Percentiles rank a stretch among this genome's conserved stretches.
These are phyloP conservation scores for Malurus elegans DNA, from an alignment of 2,113 vertebrate species.

Conservation along the genomic window DNA sequence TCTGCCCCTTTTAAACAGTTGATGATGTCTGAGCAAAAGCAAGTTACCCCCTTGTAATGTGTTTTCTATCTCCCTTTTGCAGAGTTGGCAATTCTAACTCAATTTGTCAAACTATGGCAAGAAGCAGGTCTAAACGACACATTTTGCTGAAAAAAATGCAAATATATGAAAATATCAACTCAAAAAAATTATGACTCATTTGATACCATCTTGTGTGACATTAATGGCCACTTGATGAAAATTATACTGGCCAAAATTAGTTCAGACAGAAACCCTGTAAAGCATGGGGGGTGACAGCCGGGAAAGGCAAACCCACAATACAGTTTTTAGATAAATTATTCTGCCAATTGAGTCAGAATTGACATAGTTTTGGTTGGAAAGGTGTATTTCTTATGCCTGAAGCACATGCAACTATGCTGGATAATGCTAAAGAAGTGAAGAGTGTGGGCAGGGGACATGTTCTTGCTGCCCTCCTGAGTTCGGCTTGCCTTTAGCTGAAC, in stretches of 20 bases:
- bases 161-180: neutral
- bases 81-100: neutral
- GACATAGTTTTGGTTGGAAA: neutral
- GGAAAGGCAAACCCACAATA: neutral
- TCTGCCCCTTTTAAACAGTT: neutral
- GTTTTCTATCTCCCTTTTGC: neutral
- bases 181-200: neutral
- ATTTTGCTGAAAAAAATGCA: neutral
- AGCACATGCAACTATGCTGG: neutral
- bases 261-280: neutral
- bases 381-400: neutral
- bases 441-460: neutral
- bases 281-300: accelerated
- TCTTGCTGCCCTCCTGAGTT: neutral
- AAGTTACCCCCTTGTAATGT: neutral
- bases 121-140: neutral
- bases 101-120: neutral
- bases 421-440: neutral
- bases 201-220: neutral
- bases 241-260: neutral
- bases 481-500: neutral
- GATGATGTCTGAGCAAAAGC: neutral
- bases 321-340: neutral
- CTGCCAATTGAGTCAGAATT: neutral
- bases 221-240: neutral